phyloP scores from a whole-genome alignment of 2,888 invertebrate species.

The Laspeyria flexula region DNA sequence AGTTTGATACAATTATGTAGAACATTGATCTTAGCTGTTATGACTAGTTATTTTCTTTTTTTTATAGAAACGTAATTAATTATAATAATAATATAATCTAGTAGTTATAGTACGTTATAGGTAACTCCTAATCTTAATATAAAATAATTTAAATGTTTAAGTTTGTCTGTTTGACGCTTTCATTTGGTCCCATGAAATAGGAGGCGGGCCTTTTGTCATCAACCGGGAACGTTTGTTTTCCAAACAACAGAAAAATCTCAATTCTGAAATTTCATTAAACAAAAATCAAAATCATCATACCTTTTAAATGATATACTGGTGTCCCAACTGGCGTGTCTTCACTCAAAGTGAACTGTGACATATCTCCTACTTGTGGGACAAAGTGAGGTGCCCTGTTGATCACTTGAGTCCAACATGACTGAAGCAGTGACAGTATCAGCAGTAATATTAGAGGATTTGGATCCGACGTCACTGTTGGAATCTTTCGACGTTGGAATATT shows the following conservation, averaged over 20 bases:
- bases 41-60: too few relatives aligned
- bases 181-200: too few relatives aligned
- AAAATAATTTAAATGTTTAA: too few relatives aligned
- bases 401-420: slow-evolving; percentile 77
- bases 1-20: too few relatives aligned
- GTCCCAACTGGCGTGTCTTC: slow-evolving; percentile 92
- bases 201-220: too few relatives aligned
- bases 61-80: too few relatives aligned
- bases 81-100: too few relatives aligned
- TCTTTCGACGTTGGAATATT: slow-evolving; percentile 71
- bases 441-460: slow-evolving; percentile 68
- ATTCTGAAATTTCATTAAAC: not conserved
- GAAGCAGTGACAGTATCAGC: slow-evolving; percentile 59
- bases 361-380: slow-evolving; percentile 90
- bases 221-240: too few relatives aligned
- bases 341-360: slow-evolving; percentile 90
- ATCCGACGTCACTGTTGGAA: slow-evolving; percentile 63
- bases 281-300: slow-evolving; percentile 55
- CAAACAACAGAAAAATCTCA: not conserved
- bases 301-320: slow-evolving; percentile 91
- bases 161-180: too few relatives aligned
- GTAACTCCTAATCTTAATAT: too few relatives aligned
- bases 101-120: too few relatives aligned
- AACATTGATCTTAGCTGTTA: too few relatives aligned
- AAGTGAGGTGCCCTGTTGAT: slow-evolving; percentile 91